These are phyloP conservation scores for Sebastes jordani DNA, from an alignment of 2,797 vertebrate species.

Conservation along the genomic window DNA sequence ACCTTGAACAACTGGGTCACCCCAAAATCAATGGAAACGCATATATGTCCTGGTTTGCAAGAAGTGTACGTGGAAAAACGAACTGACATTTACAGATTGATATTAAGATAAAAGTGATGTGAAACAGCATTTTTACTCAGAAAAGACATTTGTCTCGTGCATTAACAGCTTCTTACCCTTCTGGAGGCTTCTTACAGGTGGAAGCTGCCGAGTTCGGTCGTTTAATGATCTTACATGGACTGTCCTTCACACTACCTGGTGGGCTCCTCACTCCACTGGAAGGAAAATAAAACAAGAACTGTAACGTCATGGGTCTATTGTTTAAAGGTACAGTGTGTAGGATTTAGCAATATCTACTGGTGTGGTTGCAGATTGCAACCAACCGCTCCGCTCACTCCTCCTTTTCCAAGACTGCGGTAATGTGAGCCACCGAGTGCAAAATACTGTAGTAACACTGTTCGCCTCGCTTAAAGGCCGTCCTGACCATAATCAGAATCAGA, in stretches of 20 bases:
- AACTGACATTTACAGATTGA: not conserved
- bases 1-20: not conserved
- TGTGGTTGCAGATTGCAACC: too few species aligned
- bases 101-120: not conserved
- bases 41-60: not conserved
- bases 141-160: not conserved
- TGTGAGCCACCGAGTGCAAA: too few species aligned
- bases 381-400: too few species aligned
- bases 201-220: conserved; percentile 57
- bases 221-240: conserved; percentile 45
- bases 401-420: too few species aligned
- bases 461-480: too few species aligned
- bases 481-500: too few species aligned
- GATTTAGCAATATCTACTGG: too few species aligned
- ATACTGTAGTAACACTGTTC: too few species aligned
- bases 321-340: too few species aligned
- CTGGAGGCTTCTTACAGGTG: conserved; percentile 63
- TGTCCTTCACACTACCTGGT: conserved; percentile 65
- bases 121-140: not conserved
- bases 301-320: too few species aligned
- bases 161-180: conserved; percentile 59
- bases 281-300: not conserved
- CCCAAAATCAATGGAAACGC: not conserved
- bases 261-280: conserved; percentile 66
- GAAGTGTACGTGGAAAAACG: not conserved